A percentile compares a stretch with the other conserved stretches of the same genome.
Conservation (phyloP, 2,888 invertebrate species). For the Lepidonotus clava region DNA sequence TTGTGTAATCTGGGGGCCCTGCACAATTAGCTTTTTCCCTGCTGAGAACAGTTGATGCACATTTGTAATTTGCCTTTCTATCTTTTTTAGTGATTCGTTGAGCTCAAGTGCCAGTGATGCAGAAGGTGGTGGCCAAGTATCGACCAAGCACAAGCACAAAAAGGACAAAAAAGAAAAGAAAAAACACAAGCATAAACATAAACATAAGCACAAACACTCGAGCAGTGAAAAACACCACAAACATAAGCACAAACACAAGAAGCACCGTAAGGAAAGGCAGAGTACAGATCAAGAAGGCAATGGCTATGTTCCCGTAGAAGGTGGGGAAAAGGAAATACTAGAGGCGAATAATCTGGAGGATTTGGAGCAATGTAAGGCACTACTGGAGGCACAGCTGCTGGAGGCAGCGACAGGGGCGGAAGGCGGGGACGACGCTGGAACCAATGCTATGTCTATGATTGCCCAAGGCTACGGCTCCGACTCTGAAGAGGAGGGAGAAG, state of each 20-base stretch:
- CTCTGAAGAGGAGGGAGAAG: slow-evolving; percentile 79
- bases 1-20: too few relatives aligned
- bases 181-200: slow-evolving; percentile 62
- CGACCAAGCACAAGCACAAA: slow-evolving; percentile 40
- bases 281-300: slow-evolving; percentile 45
- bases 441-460: slow-evolving; percentile 72
- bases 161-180: slow-evolving; percentile 63
- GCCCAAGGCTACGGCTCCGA: slow-evolving; percentile 73
- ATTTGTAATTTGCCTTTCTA: too few relatives aligned
- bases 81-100: slow-evolving; percentile 48
- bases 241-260: slow-evolving; percentile 69
- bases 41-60: too few relatives aligned
- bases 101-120: slow-evolving; percentile 40
- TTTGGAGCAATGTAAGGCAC: slow-evolving; percentile 78
- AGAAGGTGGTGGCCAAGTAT: background rate
- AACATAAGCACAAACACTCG: slow-evolving; percentile 82
- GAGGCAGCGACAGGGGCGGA: slow-evolving; percentile 60
- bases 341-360: slow-evolving; percentile 76
- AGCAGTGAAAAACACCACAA: slow-evolving; percentile 65
- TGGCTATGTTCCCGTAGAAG: slow-evolving; percentile 58
- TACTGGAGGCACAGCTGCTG: slow-evolving; percentile 77
- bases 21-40: too few relatives aligned
- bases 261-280: slow-evolving; percentile 69
- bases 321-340: slow-evolving; percentile 49
- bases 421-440: slow-evolving; percentile 60